Evolutionary conservation across 2,113 vertebrate genomes (phyloP).

Genomic region (Gasterosteus aculeatus): DNA sequence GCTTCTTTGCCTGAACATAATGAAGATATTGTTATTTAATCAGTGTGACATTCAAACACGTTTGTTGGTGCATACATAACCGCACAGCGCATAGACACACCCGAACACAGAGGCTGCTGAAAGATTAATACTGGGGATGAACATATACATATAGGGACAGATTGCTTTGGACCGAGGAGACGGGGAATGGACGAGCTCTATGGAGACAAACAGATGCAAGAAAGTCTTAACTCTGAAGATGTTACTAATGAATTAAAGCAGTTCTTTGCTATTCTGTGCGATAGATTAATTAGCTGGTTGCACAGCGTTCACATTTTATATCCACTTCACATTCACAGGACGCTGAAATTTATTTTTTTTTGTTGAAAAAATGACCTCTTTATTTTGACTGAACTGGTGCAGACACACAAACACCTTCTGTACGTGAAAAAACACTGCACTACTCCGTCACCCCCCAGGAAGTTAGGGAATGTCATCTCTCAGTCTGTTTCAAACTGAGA

Average conservation of each 20-base stretch:
- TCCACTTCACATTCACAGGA: background rate
- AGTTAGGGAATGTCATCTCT: conserved; percentile 79
- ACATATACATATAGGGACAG: conserved; percentile 49
- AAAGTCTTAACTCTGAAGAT: conserved; percentile 51
- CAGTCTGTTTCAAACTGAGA: conserved; percentile 79
- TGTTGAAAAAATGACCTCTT: conserved; percentile 14
- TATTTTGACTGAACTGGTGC: conserved; percentile 1
- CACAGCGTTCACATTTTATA: background rate
- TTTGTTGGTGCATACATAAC: conserved; percentile 45
- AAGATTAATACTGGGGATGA: conserved; percentile 6
- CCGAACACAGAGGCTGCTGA: conserved; percentile 26
- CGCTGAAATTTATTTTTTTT: too few species aligned
- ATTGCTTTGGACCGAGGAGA: conserved; percentile 65
- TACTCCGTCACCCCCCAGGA: conserved; percentile 66
- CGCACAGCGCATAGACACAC: conserved; percentile 27
- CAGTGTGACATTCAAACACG: conserved; percentile 53
- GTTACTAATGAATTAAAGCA: conserved; percentile 59
- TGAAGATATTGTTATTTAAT: conserved; percentile 67
- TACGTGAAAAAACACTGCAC: conserved; percentile 51
- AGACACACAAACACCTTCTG: conserved; percentile 54
- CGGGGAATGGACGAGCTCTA: conserved; percentile 43
- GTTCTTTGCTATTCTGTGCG: conserved; percentile 37
- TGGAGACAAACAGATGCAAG: conserved; percentile 65
- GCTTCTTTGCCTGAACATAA: conserved; percentile 82
- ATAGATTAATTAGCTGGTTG: conserved; percentile 15